These are phyloP conservation scores for Semicossyphus pulcher DNA, from an alignment of 2,113 vertebrate genomes.

Conservation along the genomic window DNA sequence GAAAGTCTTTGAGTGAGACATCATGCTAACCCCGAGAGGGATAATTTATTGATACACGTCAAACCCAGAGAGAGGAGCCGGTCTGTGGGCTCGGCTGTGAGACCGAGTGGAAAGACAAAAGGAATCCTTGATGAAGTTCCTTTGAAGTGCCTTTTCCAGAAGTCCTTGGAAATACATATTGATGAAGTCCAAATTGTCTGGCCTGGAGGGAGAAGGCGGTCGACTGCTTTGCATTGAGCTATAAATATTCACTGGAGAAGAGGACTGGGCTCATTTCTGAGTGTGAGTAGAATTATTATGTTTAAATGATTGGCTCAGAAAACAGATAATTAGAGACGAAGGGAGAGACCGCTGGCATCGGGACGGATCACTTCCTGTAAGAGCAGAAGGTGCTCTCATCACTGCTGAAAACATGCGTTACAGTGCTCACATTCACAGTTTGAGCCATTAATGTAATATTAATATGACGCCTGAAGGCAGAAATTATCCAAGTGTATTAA, in stretches of 20 bases:
- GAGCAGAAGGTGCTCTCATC: constrained; percentile 22
- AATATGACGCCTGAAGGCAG: constrained; percentile 32
- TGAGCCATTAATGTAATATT: constrained; percentile 28
- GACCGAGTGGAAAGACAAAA: constrained; percentile 92
- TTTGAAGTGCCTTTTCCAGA: constrained; percentile 98
- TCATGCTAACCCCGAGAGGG: constrained; percentile 88
- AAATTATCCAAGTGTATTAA: constrained; percentile 17
- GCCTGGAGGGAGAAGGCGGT: constrained; percentile 92
- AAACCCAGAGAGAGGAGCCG: constrained; percentile 66
- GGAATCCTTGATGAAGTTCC: constrained; percentile 95
- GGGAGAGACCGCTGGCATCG: constrained; percentile 79
- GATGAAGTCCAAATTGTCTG: constrained; percentile 99
- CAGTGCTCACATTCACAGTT: constrained; percentile 12
- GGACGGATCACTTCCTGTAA: constrained; percentile 45
- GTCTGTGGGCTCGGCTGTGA: constrained; percentile 75
- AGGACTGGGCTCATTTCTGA: constrained; percentile 88
- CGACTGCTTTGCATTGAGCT: constrained; percentile 91
- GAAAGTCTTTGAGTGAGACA: constrained; percentile 88
- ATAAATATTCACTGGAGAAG: constrained; percentile 95
- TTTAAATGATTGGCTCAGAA: constrained; percentile 88
- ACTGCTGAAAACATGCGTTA: constrained; percentile 41
- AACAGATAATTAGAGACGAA: constrained; percentile 86
- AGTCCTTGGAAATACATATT: constrained; percentile 98
- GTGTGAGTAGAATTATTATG: constrained; percentile 91
- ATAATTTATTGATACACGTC: constrained; percentile 96